Evolutionary conservation across 2,113 vertebrate species (phyloP), one percentile per base, ranked within the genome.

Genomic region (Boleophthalmus pectinirostris): DNA sequence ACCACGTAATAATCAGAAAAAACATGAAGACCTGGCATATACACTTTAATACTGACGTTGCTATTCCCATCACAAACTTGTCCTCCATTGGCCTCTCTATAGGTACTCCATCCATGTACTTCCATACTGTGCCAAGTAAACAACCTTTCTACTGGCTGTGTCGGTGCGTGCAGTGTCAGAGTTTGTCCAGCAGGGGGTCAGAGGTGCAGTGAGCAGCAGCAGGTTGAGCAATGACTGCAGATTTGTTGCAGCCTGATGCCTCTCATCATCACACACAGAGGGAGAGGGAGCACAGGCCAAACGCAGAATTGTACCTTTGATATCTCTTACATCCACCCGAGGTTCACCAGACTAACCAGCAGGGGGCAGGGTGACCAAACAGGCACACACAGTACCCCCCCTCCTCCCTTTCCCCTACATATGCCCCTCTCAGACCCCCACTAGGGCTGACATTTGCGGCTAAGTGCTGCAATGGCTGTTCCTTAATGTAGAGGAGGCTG

Each of bases 181-280:
- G 3, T 68, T 46, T 63, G 72, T 77, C 82, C 90, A 86, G 80
- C 80, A 89, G 87, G 89, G 78, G 74, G 69, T 75, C 72, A 60
- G 76, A 73, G 66, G 79, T 73, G 87, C 81, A 78, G 82, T 70
- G 60, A 83, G 80, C 77, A 82, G 88, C 81, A 75, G 83, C 67
- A 84, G 81, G 78, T 82, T 88, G 89, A 90, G 87, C 85, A 89
- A 87, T 84, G 86, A 90, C 90, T 91, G 87, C 86, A 89, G 86
- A 83, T 90, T 86, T 81, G 87, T 86, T 88, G 80, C 86, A 89
- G 85, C 83, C 82, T 86, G 73, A 84, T 80, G 75, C 75, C 67
- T 85, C 84, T 82, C 86, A 85, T 87, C 85, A 87, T 86, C 73
- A 49, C 67, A 79, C 69, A 75, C 73, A 69, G 57, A 46, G 69